Evolutionary conservation across 2,797 vertebrate genomes (phyloP), one percentile per base, ranked within the genome.

Genomic region (Neosilurus mollespiculum): DNA sequence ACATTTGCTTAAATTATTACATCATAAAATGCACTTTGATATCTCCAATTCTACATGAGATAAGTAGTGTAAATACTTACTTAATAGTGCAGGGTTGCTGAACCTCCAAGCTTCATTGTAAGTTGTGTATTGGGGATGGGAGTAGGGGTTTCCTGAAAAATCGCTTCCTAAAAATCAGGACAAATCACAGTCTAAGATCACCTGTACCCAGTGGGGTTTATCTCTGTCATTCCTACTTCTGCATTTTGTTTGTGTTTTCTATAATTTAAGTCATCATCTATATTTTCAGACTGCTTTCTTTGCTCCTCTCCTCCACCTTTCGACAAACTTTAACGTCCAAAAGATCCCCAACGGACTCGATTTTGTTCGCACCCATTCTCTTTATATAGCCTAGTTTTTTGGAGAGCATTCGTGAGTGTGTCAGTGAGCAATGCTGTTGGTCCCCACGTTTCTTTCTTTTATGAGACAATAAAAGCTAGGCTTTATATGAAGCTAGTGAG

Each of bases 41-140:
- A 81, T 14, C 64, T 58, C 64, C 34, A 82, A 76, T 86, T 78
- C 43, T 11, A 71, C 51, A 70, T 67, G 59, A 80, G 51, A 83
- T 67, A 86, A 80, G 76, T 78, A 69, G 53, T 79, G 69, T 85
- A 80, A 90, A 89, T 90, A 96, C 98, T 98, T 95, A 99, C 98
- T 99, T 97, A 99, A 93, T 97, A 99, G 95, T 82, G 97, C 98
- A 92, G 98, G 98, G 94, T 99, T 99, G 96, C 97, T 99, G 95
- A 99, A 98, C 94, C 98, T 95, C 98, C 98, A 99, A 89, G 97
- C 98, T 94, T 99, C 98, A 0, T 99, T 99, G 95, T 99, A 99
- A 86, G 97, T 97, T 62, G 98, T 98, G 94, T 99, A 99, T 88
- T 99, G 98, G 90, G 98, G 98, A 92, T 99, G 98, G 92, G 97